These are phyloP conservation scores for Zophobas atratus DNA, from an alignment of 1,140 invertebrate species.

Conservation along the genomic window DNA sequence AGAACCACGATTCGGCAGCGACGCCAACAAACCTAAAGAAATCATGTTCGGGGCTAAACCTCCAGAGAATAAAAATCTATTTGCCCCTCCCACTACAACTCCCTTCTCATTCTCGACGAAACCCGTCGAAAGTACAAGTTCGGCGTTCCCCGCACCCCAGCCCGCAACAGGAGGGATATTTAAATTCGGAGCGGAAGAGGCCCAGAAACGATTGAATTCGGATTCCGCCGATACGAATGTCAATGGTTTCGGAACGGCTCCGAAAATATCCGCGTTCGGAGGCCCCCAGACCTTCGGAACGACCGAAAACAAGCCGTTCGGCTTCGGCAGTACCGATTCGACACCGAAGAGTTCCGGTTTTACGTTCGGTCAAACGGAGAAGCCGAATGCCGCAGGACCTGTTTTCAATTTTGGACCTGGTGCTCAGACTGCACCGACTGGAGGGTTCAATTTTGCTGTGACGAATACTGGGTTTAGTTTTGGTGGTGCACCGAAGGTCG, in stretches of 20 bases:
- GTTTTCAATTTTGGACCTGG: constrained; percentile 28
- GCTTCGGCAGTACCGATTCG: constrained; percentile 28
- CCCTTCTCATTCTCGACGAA: background rate
- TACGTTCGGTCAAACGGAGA: constrained; percentile 37
- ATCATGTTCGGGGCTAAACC: constrained; percentile 8
- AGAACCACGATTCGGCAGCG: constrained; percentile 3
- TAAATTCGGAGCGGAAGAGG: constrained; percentile 20
- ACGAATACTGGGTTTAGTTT: constrained; percentile 43
- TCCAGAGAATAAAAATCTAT: background rate
- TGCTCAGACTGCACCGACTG: constrained; percentile 4
- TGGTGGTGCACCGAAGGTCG: constrained; percentile 19
- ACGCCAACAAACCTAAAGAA: constrained; percentile 18
- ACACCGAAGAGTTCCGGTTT: constrained; percentile 19
- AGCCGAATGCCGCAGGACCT: background rate
- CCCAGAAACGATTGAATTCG: background rate
- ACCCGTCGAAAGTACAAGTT: background rate
- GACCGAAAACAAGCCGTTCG: constrained; percentile 29
- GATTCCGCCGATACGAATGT: background rate
- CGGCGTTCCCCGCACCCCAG: background rate
- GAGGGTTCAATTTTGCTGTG: constrained; percentile 22
- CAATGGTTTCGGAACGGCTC: constrained; percentile 50
- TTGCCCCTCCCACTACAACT: background rate
- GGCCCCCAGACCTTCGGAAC: constrained; percentile 13
- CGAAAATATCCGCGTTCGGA: constrained; percentile 33
- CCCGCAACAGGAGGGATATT: background rate